Base-by-base conservation (phyloP, 2,797 vertebrate genomes). In the Enteromius fasciolatus region DNA sequence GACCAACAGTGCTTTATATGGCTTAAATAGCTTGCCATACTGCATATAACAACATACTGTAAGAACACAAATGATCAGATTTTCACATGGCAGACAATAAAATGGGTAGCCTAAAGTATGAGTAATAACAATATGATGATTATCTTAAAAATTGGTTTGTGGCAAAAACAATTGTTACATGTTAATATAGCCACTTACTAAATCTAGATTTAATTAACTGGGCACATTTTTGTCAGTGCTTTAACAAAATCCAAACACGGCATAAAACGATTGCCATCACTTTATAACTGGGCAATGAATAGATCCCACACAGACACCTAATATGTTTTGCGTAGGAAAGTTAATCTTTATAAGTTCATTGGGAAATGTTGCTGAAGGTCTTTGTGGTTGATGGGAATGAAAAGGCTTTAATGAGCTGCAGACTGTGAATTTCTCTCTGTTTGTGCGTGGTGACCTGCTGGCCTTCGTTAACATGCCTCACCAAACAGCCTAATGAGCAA, bases 401-500 rank as follows among this genome's bases (percentile, higher is more conserved):
- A 66, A 87, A 84, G 78, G 80, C 78, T 90, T 90, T 87, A 78
- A 85, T 85, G 85, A 83, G 78, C 91, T 39, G 76, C 80, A 90
- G 82, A 73, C 84, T 87, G 84, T 83, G 78, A 88, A 86, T 80
- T 86, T 88, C 86, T 79, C 70, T 86, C n/a, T 86, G 85, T 91
- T 81, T 89, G 87, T 86, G 82, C 67, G 57, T 50, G 57, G 82
- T 87, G 91, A 88, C 88, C 91, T 89, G 86, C 73, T 87, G 85
- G 88, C 85, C 84, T 81, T 77, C 87, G 90, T 82, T 79, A 87
- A 85, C 87, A 91, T 86, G 89, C 92, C 87, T 89, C 91, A 91
- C 86, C 87, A 86, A 84, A 77, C 82, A 59, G 86, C 85, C 84
- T 94, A 93, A 94, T 93, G 92, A 94, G 83, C 61, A 72, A 12